Base-by-base conservation (phyloP, 2,797 vertebrate species). In the Sebastes cheni region DNA sequence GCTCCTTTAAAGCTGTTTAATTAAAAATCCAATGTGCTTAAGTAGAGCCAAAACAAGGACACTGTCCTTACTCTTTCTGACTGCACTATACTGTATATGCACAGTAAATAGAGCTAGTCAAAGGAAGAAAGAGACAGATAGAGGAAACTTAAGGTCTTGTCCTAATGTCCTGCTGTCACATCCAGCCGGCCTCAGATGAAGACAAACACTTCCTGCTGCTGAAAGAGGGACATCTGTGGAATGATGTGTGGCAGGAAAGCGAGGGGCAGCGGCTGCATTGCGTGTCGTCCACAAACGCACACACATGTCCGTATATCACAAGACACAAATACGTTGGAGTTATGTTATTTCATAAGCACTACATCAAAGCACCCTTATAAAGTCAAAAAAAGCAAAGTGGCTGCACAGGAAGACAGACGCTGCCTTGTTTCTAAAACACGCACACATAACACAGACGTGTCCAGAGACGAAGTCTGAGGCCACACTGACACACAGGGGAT, bases 121-220 rank as follows among this genome's bases (percentile, higher is more conserved):
- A 75, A 82, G 62, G 74, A 83, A 82, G 72, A 85, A 60, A 50
- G 78, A 79, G 82, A 87, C 75, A 74, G 60, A 80, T 65, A 81
- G 67, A 89, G 84, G 85, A 91, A 87, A 85, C 64, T 25, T 75
- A 54, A 80, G 77, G 81, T 80, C 77, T 50, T 25, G 65, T 86
- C 83, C 86, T n/a, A 39, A 39, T 61, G 80, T 91, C 88, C 87
- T 75, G 85, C 82, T 90, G 82, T 91, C 88, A 86, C 81, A 79
- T 82, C 65, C 83, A 84, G 75, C 64, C 55, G n/a, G 62, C 56
- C 84, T 86, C 74, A 62, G 72, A 92, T 86, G 67, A 85, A 84
- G 77, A 89, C 77, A 79, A 84, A 75, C 82, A 75, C 87, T 88
- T 93, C 88, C 86, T 90, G 86, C 80, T 83, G 84, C 70, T 79